These are phyloP conservation scores for Stenoptilia bipunctidactyla DNA, from an alignment of 2,888 invertebrate species.

Conservation along the genomic window DNA sequence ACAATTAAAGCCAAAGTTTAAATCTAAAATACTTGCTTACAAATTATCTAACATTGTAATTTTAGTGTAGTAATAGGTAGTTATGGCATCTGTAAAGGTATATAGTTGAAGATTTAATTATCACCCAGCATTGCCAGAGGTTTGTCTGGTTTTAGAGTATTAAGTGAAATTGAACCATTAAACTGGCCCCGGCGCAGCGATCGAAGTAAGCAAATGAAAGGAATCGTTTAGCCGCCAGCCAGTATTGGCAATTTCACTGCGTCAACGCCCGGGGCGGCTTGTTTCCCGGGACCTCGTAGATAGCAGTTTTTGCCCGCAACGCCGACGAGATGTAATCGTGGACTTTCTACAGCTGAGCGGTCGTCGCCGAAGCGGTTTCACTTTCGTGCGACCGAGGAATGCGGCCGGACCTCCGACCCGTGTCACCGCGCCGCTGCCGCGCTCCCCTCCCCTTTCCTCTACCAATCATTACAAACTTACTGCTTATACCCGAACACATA, in stretches of 20 bases:
- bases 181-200: constrained; percentile 20
- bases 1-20: too few species aligned
- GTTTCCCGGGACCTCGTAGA: constrained; percentile 57
- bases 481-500: background rate
- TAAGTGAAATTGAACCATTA: constrained; percentile 43
- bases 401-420: constrained; percentile 67
- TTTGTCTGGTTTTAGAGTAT: constrained; percentile 26
- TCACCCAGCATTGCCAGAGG: constrained; percentile 28
- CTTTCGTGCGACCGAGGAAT: constrained; percentile 65
- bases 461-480: background rate
- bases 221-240: constrained; percentile 35
- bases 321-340: constrained; percentile 56
- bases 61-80: too few species aligned
- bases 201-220: constrained; percentile 36
- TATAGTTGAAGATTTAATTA: constrained; percentile 3
- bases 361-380: constrained; percentile 54
- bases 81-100: too few species aligned
- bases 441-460: constrained; percentile 18
- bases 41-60: too few species aligned
- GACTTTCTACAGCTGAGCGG: constrained; percentile 65
- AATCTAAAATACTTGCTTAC: too few species aligned
- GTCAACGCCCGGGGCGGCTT: constrained; percentile 43
- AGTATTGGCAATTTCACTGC: constrained; percentile 34
- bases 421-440: constrained; percentile 29
- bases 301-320: constrained; percentile 58